A percentile compares a stretch with the other conserved stretches of the same genome.
phyloP scores from a whole-genome alignment of 2,797 vertebrate species.

The Anas bernieri region DNA sequence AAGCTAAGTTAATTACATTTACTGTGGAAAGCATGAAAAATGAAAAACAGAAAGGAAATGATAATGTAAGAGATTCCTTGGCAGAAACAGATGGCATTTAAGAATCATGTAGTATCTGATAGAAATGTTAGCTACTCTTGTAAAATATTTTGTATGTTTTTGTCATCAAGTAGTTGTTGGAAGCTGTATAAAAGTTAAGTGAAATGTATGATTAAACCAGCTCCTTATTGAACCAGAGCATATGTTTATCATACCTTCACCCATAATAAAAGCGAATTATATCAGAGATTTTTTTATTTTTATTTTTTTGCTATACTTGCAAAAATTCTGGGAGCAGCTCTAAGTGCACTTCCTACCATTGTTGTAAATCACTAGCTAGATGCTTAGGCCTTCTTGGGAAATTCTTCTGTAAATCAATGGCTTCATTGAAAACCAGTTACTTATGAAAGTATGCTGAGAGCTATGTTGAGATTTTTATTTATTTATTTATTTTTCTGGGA shows the following conservation, averaged over 20 bases:
- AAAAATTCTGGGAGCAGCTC: constrained; percentile 50
- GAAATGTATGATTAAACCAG: not conserved
- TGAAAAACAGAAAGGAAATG: not conserved
- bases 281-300: constrained; percentile 63
- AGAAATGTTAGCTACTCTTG: not conserved
- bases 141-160: not conserved
- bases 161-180: not conserved
- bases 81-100: not conserved
- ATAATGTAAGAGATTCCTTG: not conserved
- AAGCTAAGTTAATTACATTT: not conserved
- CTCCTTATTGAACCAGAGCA: not conserved
- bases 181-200: not conserved
- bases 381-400: constrained; percentile 35
- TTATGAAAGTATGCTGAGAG: not conserved
- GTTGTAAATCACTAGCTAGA: constrained; percentile 68
- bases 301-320: constrained; percentile 60
- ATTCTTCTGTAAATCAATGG: constrained; percentile 18
- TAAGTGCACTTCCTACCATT: constrained; percentile 79
- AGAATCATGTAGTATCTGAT: not conserved
- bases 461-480: not conserved
- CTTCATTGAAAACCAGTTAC: not conserved
- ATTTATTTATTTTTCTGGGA: not conserved
- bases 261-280: not conserved
- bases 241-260: constrained; percentile 2
- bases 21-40: not conserved